Base-by-base conservation (phyloP, 1,140 invertebrate species). In the Drosophila pruinosa region DNA sequence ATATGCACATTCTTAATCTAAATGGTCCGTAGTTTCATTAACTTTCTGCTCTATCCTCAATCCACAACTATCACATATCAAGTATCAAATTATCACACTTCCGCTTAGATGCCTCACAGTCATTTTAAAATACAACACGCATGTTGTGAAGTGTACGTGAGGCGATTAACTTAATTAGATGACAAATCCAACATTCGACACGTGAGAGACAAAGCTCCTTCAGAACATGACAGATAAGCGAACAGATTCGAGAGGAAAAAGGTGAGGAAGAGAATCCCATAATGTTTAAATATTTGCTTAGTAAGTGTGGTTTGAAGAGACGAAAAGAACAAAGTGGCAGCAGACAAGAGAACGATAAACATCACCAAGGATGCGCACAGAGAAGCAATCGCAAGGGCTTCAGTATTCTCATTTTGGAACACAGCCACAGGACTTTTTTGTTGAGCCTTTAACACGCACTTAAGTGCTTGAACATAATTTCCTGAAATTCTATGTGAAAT, bases 201-300 rank as follows among this genome's bases (percentile, higher is more conserved):
- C 28, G 17, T 45, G 10, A 6, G 34, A 64, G 53, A 38, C 36
- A 50, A 57, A 72, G 26, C 69, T 34, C n/a, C 19, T 21, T 43
- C 39, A 31, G 34, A 71, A 52, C 68, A 53, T 76, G 67, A 47
- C 62, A 52, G 47, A 57, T 76, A 64, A 68, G 39, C 54, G 47
- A n/a, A 15, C 2, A 8, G 38, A 24, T 39, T 0, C 0, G 14
- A 41, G 69, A 19, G 24, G 17, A 21, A 28, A 15, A 26, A 21
- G 28, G 28, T 52, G 62, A 28, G 36, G 0, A 39, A 41, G 34
- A 62, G 43, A 70, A 54, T 65, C 53, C 1, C 74, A 68, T 53
- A 70, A 82, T 73, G 48, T 38, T 64, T 81, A 73, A 77, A 82
- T 81, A 82, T 81, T 81, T 81, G 69, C 59, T 48, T 52, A 75